Percentiles rank a stretch among this genome's conserved stretches.
Evolutionary conservation across 2,888 invertebrate species (phyloP).

Genomic region (Sisyra nigra): DNA sequence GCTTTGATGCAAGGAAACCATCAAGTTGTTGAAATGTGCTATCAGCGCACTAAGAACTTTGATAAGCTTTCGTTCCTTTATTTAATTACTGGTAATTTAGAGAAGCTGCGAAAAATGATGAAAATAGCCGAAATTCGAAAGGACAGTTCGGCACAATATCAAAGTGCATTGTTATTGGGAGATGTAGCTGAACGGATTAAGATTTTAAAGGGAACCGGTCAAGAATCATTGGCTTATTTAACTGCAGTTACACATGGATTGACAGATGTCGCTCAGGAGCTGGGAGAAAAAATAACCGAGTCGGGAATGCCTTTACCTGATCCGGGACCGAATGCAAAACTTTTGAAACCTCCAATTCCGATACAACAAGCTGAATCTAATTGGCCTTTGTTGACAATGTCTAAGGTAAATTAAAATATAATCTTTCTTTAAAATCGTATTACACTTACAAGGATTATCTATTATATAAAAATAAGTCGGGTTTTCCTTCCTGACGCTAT

Average conservation of each 20-base stretch:
- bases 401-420: conserved; percentile 36
- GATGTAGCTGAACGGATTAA: conserved; percentile 81
- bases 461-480: too few relatives aligned
- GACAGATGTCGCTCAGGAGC: conserved; percentile 56
- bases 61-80: conserved; percentile 97
- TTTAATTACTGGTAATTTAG: conserved; percentile 93
- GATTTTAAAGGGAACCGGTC: conserved; percentile 59
- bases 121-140: conserved; percentile 98
- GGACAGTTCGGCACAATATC: conserved; percentile 92
- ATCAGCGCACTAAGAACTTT: conserved; percentile 98
- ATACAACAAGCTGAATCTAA: conserved; percentile 84
- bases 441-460: too few relatives aligned
- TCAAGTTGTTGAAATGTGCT: conserved; percentile 97
- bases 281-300: conserved; percentile 48
- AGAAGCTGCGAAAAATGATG: conserved; percentile 96
- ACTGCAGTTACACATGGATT: conserved; percentile 89
- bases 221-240: conserved; percentile 75
- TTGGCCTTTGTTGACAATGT: conserved; percentile 92
- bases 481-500: too few relatives aligned
- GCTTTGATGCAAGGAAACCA: conserved; percentile 89
- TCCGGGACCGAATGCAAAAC: conserved; percentile 54
- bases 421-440: neutral
- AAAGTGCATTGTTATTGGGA: conserved; percentile 82
- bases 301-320: conserved; percentile 50
- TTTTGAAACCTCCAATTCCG: conserved; percentile 79